Base-by-base conservation (phyloP, 1,140 invertebrate genomes). In the Leucophenga varia region DNA sequence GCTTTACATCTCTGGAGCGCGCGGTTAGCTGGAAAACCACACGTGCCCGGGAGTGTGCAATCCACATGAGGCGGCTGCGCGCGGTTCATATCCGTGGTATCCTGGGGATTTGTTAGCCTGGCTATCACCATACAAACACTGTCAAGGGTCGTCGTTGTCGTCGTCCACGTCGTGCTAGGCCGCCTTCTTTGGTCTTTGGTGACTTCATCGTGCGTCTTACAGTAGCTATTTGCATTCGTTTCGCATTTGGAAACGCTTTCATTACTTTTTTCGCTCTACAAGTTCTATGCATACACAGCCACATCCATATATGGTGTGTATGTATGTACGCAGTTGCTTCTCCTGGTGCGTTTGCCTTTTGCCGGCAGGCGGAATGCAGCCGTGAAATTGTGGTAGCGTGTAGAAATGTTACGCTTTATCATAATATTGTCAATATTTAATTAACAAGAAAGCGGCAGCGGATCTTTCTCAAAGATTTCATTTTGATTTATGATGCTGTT, bases 191-290 rank as follows among this genome's bases (percentile, higher is more conserved):
- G n/a, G n/a, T n/a, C n/a, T n/a, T n/a, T n/a, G n/a, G n/a, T n/a
- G n/a, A n/a, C n/a, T 34, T 45, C 54, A 56, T 9, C 14, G 39
- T 48, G 55, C 53, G 49, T 30, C 49, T 54, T 51, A 69, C 67
- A 68, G 67, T 71, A 71, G 67, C 67, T 25, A 42, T 16, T 22
- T 41, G 64, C 67, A 71, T 71, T 71, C 67, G 67, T 64, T 71
- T 71, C 67, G 67, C 67, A 71, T 71, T 71, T 71, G 63, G 67
- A 64, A 71, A 71, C 63, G 59, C 58, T 70, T 70, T 67, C 63
- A 70, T 70, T 70, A 70, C 49, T 42, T 37, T 31, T 43, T 18
- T 9, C n/a, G 9, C 45, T 28, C 38, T 30, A 42, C 39, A 36
- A 25, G 22, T 25, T 25, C 5, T 10, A 5, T 45, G 49, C 50